phyloP scores from a whole-genome alignment of 2,888 invertebrate genomes.

The Eilema sororculum region DNA sequence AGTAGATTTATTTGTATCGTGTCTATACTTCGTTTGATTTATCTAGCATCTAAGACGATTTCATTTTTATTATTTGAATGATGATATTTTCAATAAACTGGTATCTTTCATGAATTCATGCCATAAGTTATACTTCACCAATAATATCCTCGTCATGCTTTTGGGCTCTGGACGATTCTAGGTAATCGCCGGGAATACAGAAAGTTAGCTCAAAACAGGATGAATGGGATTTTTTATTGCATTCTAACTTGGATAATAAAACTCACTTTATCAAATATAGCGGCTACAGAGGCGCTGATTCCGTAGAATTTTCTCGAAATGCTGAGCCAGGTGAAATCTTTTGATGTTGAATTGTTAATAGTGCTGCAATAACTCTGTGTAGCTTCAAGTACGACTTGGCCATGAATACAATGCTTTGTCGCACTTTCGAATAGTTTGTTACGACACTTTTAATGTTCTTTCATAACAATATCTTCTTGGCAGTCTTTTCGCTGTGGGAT shows the following conservation, averaged over 20 bases:
- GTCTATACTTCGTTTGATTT: not conserved
- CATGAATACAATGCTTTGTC: slow-evolving; percentile 26
- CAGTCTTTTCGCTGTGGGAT: not conserved
- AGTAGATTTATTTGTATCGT: not conserved
- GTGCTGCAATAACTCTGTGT: slow-evolving; percentile 32
- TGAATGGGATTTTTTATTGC: slow-evolving; percentile 51
- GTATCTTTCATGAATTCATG: not conserved
- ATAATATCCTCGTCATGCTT: slow-evolving; percentile 48
- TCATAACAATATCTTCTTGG: not conserved
- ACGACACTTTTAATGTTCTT: slow-evolving; percentile 23
- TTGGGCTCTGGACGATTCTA: slow-evolving; percentile 19
- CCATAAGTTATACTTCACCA: slow-evolving; percentile 30
- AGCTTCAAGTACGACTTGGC: slow-evolving; percentile 18
- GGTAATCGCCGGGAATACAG: slow-evolving; percentile 33
- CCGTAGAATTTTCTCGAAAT: slow-evolving; percentile 31
- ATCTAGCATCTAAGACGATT: not conserved
- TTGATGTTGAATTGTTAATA: slow-evolving; percentile 44
- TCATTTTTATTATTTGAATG: not conserved
- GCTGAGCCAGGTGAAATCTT: slow-evolving; percentile 28
- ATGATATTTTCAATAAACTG: not conserved
- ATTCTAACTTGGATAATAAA: slow-evolving; percentile 49
- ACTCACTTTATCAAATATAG: slow-evolving; percentile 42
- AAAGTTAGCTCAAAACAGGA: slow-evolving; percentile 38
- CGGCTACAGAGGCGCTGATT: slow-evolving; percentile 26
- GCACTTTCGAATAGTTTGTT: slow-evolving; percentile 40